These are phyloP conservation scores for Nemotelus nigrinus DNA, from an alignment of 2,888 invertebrate genomes.

Conservation along the genomic window DNA sequence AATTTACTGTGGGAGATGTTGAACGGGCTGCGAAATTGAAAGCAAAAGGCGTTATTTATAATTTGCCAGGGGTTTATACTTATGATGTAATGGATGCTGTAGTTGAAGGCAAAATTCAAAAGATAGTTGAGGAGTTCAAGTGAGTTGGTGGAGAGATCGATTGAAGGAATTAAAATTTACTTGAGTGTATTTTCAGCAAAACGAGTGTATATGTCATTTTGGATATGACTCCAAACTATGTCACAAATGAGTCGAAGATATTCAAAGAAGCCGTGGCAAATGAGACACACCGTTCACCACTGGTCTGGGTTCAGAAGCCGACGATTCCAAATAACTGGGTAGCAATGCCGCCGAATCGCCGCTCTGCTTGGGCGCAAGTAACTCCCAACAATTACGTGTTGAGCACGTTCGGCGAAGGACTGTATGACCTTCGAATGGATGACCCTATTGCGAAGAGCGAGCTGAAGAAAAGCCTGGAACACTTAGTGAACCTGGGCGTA, in stretches of 20 bases:
- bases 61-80: slow-evolving; percentile 71
- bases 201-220: slow-evolving; percentile 72
- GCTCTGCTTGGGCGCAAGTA: slow-evolving; percentile 60
- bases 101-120: slow-evolving; percentile 60
- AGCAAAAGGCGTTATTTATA: slow-evolving; percentile 74
- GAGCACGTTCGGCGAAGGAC: slow-evolving; percentile 75
- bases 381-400: slow-evolving; percentile 71
- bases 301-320: slow-evolving; percentile 75
- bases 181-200: slow-evolving; percentile 57
- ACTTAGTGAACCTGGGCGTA: slow-evolving; percentile 81
- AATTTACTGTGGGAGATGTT: slow-evolving; percentile 57
- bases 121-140: slow-evolving; percentile 58
- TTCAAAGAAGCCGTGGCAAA: slow-evolving; percentile 72
- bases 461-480: slow-evolving; percentile 73
- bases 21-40: slow-evolving; percentile 64
- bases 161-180: slow-evolving; percentile 1
- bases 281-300: slow-evolving; percentile 75
- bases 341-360: slow-evolving; percentile 54
- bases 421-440: slow-evolving; percentile 85
- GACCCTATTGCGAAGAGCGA: slow-evolving; percentile 73
- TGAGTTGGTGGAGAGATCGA: slow-evolving; percentile 37
- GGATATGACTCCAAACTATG: slow-evolving; percentile 80
- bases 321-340: slow-evolving; percentile 79
- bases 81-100: slow-evolving; percentile 67
- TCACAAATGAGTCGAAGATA: slow-evolving; percentile 75